Conservation (phyloP, 2,888 invertebrate species). For the Spodoptera littoralis region DNA sequence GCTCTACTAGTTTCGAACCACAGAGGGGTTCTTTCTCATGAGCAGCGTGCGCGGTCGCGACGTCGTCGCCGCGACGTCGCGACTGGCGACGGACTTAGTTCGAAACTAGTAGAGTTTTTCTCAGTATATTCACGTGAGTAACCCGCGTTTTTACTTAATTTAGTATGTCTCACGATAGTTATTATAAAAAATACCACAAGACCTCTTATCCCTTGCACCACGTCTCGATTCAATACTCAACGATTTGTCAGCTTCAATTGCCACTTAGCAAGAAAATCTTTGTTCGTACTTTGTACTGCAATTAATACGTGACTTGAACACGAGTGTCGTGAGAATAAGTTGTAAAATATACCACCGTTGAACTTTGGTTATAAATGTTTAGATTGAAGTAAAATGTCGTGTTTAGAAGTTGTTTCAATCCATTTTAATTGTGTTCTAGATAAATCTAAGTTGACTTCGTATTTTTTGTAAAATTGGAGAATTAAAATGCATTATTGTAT, state of each 20-base stretch:
- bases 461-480: no score
- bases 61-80: no score
- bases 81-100: no score
- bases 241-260: constrained; percentile 56
- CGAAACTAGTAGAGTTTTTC: no score
- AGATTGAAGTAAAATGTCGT: constrained; percentile 2
- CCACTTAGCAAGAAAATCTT: constrained; percentile 43
- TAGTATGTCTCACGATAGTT: no score
- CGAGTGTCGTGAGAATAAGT: constrained; percentile 46
- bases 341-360: constrained; percentile 3
- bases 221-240: constrained; percentile 38
- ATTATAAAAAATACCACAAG: neutral
- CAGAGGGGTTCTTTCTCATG: no score
- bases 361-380: neutral
- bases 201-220: constrained; percentile 42
- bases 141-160: no score
- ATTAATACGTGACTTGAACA: constrained; percentile 42
- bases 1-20: no score
- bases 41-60: no score
- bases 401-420: neutral
- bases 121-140: no score
- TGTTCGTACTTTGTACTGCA: constrained; percentile 36
- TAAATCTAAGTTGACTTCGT: no score
- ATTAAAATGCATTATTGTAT: no score
- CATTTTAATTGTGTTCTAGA: neutral